Evolutionary conservation across 2,113 vertebrate species (phyloP), one percentile per base, ranked within the genome.

Genomic region (Onychostoma macrolepis): DNA sequence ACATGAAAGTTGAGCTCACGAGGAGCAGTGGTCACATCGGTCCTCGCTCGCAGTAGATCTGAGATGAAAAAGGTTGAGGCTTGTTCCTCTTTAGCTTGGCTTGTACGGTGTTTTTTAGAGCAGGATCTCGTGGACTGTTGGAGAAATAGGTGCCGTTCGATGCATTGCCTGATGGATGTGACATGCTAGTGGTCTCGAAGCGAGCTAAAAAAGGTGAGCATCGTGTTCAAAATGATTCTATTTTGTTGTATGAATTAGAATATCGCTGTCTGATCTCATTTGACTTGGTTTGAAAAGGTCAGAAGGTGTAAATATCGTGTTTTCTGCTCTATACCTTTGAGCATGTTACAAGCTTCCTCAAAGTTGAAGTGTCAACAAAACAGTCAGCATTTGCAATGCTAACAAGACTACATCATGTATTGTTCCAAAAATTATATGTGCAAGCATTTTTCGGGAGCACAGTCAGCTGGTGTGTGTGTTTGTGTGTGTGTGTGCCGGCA

Each of bases 1-100:
- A 93, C 91, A 93, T 94, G 89, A 94, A 94, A 94, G 94, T 94
- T 94, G 91, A 88, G 90, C 91, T 93, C 87, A 87, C 89, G 88
- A 85, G 90, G 91, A 92, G 80, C 82, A 89, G 81, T 87, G 65
- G 83, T 85, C 43, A 65, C 85, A 81, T 87, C 74, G 78, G 74
- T 65, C 58, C 82, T 75, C 79, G 26, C 53, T 63, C 45, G 30
- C 72, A 28, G 72, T 56, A 87, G 28, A 56, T 81, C 69, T 85
- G 11, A 83, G 53, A 83, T 88, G 56, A 78, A 87, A 50, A 83
- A 71, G 36, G 33, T 75, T 45, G 41, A 26, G 56, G 58, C 78
- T 85, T 41, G 77, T 38, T 53, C 28, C 76, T 53, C 76, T 85
- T 85, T 88, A 36, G 72, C 30, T 80, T 87, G 41, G 75, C 26